Evolutionary conservation across 2,888 invertebrate genomes (phyloP), one percentile per base, ranked within the genome.

Genomic region (Latheticus oryzae): DNA sequence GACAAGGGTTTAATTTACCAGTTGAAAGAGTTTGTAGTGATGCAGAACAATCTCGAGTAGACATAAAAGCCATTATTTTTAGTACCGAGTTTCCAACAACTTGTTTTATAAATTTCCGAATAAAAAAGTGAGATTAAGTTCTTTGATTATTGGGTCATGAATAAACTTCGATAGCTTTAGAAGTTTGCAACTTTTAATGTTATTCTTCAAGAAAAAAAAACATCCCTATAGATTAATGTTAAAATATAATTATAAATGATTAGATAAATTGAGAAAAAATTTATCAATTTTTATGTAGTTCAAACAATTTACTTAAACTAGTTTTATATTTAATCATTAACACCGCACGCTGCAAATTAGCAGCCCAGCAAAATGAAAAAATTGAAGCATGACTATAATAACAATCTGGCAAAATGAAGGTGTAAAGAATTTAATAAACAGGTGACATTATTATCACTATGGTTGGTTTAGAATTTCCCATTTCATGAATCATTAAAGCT

Each of bases 351-450:
- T n/a, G n/a, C n/a, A n/a, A n/a, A n/a, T n/a, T n/a, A n/a, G n/a
- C 28, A 17, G 23, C 17, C 3, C 17, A 19, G 32, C 33, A 47
- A 48, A 43, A 35, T 21, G 45, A 15, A 57, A 35, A 45, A 53
- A 58, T n/a, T 58, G 47, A 52, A 21, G 45, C 38, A 45, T 60
- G 48, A 38, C 48, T 28, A 51, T 37, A 47, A 58, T 66, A 60
- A 64, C 63, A 64, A 61, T 63, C 63, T 63, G 57, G 40, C 57
- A 61, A 62, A 66, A 66, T 63, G 62, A 60, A 52, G 61, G 53
- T 57, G 61, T 66, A 58, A 64, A 64, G 64, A 64, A 64, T 64
- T 64, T 51, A 66, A 61, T 66, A 60, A 63, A 65, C 63, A 65
- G 63, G 59, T 60, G 60, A 53, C 59, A 65, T 63, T 63, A 62